Evolutionary conservation across 2,888 invertebrate species (phyloP).

Genomic region (Drosophila borealis): DNA sequence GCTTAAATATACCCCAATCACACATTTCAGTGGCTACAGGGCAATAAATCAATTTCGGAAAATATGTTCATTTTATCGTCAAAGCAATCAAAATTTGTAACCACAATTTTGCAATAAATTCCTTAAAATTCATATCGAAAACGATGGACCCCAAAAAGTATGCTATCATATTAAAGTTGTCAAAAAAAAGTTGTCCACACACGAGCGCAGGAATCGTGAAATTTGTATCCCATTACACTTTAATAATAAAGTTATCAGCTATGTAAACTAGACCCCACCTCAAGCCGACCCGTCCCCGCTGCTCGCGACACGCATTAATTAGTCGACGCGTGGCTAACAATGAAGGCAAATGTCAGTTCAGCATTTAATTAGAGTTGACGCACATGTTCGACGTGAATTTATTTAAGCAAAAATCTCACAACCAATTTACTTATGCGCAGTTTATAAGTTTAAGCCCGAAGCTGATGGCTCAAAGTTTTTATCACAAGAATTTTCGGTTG

Average conservation of each 20-base stretch:
- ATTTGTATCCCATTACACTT: slow-evolving; percentile 5
- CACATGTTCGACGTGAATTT: slow-evolving; percentile 16
- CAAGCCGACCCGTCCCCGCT: neutral
- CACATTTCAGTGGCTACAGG: too few species aligned
- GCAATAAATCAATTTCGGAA: neutral
- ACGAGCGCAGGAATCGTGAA: neutral
- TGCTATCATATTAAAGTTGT: slow-evolving; percentile 25
- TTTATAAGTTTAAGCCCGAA: neutral
- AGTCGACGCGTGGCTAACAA: slow-evolving; percentile 22
- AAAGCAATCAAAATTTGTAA: neutral
- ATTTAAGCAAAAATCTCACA: slow-evolving; percentile 7
- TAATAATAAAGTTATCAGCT: neutral
- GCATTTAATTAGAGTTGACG: slow-evolving; percentile 35
- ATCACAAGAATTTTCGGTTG: slow-evolving; percentile 7
- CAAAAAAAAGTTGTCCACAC: neutral
- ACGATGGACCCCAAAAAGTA: slow-evolving; percentile 25
- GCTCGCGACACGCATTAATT: slow-evolving; percentile 13
- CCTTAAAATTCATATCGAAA: neutral
- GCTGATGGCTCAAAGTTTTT: slow-evolving; percentile 1
- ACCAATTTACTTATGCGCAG: slow-evolving; percentile 13
- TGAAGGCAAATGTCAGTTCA: slow-evolving; percentile 12
- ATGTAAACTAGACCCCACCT: neutral
- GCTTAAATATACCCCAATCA: too few species aligned
- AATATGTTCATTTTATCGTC: neutral
- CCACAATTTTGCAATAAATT: slow-evolving; percentile 6